These are phyloP conservation scores for Calyptommatus sinebrachiatus DNA, from an alignment of 2,113 vertebrate species.

Conservation along the genomic window DNA sequence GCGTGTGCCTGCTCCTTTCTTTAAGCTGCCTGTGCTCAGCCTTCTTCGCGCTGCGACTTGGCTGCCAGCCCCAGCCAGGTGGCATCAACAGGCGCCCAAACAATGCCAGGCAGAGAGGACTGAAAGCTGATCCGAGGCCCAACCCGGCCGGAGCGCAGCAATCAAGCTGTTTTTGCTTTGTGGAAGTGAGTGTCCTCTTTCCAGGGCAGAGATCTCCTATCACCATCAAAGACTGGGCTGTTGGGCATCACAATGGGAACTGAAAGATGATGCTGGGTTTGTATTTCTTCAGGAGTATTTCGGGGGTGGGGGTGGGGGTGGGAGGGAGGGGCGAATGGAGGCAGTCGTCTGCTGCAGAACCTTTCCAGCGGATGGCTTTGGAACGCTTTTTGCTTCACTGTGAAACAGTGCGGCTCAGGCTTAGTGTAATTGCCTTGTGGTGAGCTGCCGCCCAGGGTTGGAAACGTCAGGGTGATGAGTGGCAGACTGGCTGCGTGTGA, in stretches of 20 bases:
- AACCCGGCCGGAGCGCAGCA: neutral
- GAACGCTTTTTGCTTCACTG: neutral
- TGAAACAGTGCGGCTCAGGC: fast-evolving
- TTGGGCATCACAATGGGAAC: neutral
- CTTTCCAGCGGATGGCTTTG: neutral
- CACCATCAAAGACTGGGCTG: constrained; percentile 22
- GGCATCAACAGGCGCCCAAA: neutral
- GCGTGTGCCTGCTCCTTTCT: neutral
- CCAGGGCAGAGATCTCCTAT: neutral
- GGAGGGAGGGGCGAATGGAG: neutral
- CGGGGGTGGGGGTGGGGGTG: too few species aligned
- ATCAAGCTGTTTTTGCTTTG: constrained; percentile 19
- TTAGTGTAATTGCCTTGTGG: fast-evolving
- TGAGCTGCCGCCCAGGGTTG: fast-evolving
- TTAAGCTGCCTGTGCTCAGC: neutral
- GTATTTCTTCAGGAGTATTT: fast-evolving
- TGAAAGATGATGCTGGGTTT: neutral
- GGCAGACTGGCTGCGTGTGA: too few species aligned
- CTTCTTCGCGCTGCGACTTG: neutral
- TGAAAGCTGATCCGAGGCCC: neutral
- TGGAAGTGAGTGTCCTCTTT: constrained; percentile 18
- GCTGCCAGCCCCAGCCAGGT: neutral
- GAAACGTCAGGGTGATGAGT: fast-evolving
- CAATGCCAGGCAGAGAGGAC: neutral
- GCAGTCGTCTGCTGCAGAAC: fast-evolving